These are phyloP conservation scores for Pangasius sanitwongsei DNA, from an alignment of 2,797 vertebrate genomes.

Conservation along the genomic window DNA sequence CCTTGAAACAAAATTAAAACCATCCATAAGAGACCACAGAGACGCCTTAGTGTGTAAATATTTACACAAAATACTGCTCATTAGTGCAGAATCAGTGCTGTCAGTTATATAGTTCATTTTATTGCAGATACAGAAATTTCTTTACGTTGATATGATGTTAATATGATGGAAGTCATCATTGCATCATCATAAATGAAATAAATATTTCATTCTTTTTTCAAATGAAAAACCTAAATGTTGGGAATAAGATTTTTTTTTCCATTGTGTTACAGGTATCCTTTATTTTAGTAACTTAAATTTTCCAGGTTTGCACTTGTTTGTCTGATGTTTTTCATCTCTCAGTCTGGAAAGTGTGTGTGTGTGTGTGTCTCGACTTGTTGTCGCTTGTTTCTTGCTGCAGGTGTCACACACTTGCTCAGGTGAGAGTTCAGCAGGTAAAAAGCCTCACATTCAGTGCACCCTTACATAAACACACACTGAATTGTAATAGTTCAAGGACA, in stretches of 20 bases:
- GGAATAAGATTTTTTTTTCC: not conserved
- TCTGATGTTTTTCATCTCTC: conserved; percentile 6
- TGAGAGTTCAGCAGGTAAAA: conserved; percentile 64
- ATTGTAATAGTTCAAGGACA: conserved; percentile 48
- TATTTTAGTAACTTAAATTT: not conserved
- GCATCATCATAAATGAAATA: not conserved
- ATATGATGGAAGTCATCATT: not conserved
- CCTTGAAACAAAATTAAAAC: not conserved
- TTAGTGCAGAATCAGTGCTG: not conserved
- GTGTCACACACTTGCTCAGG: conserved; percentile 70
- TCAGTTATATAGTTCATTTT: not conserved
- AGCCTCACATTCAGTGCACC: conserved; percentile 36
- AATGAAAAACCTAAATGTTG: no score
- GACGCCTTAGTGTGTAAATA: not conserved
- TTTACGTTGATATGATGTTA: not conserved
- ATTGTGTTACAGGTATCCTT: not conserved
- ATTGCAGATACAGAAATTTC: not conserved
- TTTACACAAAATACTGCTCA: not conserved
- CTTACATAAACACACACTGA: not conserved
- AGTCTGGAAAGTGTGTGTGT: conserved; percentile 9
- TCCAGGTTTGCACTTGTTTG: not conserved
- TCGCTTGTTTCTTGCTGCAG: conserved; percentile 75
- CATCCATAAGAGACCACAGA: not conserved
- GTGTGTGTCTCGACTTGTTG: conserved; percentile 20
- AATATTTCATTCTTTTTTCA: not conserved